Percentiles rank a stretch among this genome's conserved stretches.
phyloP scores from a whole-genome alignment of 1,140 invertebrate species.

The Parasteatoda tepidariorum region DNA sequence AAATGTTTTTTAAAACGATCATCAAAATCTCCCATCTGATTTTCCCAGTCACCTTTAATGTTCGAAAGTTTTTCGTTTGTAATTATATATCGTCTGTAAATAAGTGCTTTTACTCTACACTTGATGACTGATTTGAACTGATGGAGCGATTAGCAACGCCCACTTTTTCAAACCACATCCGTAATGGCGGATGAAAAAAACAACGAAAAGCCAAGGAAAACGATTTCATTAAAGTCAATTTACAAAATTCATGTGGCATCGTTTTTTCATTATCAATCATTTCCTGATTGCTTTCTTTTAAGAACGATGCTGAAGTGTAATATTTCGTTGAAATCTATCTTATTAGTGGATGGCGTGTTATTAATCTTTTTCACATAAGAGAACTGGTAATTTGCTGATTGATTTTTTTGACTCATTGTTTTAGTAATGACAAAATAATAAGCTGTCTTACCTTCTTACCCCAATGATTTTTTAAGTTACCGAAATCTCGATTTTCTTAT shows the following conservation, averaged over 20 bases:
- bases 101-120: not conserved
- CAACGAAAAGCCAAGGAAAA: not conserved
- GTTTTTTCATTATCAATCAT: not conserved
- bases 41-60: not conserved
- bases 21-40: not conserved
- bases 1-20: no score
- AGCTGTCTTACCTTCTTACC: no score
- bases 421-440: no score
- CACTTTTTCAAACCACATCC: not conserved
- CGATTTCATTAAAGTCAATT: not conserved
- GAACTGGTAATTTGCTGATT: no score
- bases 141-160: not conserved
- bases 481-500: no score
- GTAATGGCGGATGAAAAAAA: not conserved
- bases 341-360: no score
- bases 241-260: not conserved
- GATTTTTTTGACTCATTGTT: no score
- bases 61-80: not conserved
- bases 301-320: not conserved
- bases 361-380: no score
- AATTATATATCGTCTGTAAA: not conserved
- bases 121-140: not conserved
- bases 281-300: not conserved
- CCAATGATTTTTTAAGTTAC: no score
- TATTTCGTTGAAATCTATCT: not conserved